A percentile compares a stretch with the other conserved stretches of the same genome.
phyloP scores from a whole-genome alignment of 1,140 invertebrate species.

The Heliconius eleuchia region DNA sequence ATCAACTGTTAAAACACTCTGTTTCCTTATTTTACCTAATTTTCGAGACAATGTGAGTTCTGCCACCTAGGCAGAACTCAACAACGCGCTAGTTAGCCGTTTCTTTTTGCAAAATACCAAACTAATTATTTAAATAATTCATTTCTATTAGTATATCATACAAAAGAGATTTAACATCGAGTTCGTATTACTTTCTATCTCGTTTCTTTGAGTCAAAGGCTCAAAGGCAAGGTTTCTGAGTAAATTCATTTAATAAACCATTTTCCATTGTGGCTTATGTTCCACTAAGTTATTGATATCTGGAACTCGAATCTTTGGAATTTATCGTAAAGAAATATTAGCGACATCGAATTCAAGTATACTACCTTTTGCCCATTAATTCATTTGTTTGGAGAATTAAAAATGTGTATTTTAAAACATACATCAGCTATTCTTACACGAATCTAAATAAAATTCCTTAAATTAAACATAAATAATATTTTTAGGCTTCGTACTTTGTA shows the following conservation, averaged over 20 bases:
- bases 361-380: background rate
- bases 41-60: background rate
- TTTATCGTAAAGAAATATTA: slow-evolving; percentile 8
- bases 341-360: background rate
- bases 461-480: no score
- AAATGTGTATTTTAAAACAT: no score
- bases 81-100: no score
- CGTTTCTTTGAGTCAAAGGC: slow-evolving; percentile 31
- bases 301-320: slow-evolving; percentile 11
- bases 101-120: background rate
- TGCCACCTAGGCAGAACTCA: no score
- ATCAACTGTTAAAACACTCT: background rate
- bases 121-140: background rate
- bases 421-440: no score
- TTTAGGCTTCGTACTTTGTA: no score
- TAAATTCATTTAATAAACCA: slow-evolving; percentile 25
- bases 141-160: slow-evolving; percentile 14
- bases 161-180: slow-evolving; percentile 26
- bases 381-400: background rate
- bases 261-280: slow-evolving; percentile 24
- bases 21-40: background rate
- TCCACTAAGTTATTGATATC: slow-evolving; percentile 27
- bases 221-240: slow-evolving; percentile 23
- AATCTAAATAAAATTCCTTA: no score
- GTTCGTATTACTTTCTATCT: slow-evolving; percentile 29